Base-by-base conservation (phyloP, 92 coral and sea anemone genomes). In the Siderastrea siderea region DNA sequence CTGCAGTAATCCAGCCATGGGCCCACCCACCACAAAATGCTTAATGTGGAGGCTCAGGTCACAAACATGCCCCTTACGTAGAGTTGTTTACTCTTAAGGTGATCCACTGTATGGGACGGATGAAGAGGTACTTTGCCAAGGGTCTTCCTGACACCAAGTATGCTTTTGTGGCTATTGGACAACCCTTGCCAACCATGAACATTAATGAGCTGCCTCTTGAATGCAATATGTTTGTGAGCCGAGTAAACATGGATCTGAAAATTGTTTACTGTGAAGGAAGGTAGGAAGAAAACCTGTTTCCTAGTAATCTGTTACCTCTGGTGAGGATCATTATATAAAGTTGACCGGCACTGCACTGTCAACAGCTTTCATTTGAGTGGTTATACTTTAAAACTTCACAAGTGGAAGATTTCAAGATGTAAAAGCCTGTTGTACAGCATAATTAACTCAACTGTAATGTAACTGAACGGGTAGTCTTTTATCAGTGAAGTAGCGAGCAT, bases 211-310 rank as follows among this genome's bases (percentile, higher is more conserved):
- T 97, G 0, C 99, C 99, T 1, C 94, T 97, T 13, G 94, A 93
- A 55, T 93, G 98, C 67, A 91, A 96, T 78, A 94, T 93, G 96
- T 97, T 97, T 88, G 98, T 97, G 64, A 97, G 99, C 71, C 95
- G 99, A 17, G 97, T 97, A 3, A 90, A 92, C 78, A 94, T 96
- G 94, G 99, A 97, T 76, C 79, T 97, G 57, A 97, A 93, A 81
- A 96, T 97, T 77, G 95, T 97, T 38, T 97, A 93, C 83, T 97
- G 99, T 67, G 99, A 97, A 80, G 99, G 99, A 90, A 97, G 99
- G 99, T 97, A 68, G 9, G 92, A 7, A 44, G 6, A 6, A 26
- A 19, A 46, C 38, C 38, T 26, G 38, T 26, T 26, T 26, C 38
- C 38, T 26, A 26, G 38, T 26, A 26, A 26, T 26, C 38, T 26